Evolutionary conservation across 1,140 invertebrate genomes (phyloP).

Genomic region (Neotoxoptera formosana): DNA sequence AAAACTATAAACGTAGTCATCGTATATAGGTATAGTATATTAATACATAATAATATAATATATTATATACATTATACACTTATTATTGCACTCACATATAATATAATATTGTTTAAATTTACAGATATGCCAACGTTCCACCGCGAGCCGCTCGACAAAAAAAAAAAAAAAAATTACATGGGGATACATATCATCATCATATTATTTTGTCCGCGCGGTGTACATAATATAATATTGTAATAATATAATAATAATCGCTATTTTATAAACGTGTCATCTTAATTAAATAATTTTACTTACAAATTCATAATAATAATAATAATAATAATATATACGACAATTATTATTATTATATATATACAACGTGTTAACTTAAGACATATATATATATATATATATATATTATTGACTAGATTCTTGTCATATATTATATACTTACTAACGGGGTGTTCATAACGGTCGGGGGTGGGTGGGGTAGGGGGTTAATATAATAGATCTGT

Average conservation of each 20-base stretch:
- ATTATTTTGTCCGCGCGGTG: background rate
- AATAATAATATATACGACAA: background rate
- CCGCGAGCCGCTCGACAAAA: background rate
- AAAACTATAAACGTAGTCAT: background rate
- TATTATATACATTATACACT: background rate
- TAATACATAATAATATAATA: background rate
- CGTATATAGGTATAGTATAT: background rate
- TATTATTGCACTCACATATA: constrained; percentile 40
- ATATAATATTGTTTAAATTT: constrained; percentile 23
- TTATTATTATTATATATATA: background rate
- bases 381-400: background rate
- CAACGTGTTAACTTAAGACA: background rate
- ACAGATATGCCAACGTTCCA: constrained; percentile 10
- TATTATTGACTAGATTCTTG: background rate
- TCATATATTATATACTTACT: background rate
- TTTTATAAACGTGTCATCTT: background rate
- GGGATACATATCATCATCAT: background rate
- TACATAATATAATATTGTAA: background rate
- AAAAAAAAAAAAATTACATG: background rate
- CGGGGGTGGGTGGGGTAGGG: no score
- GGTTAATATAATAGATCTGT: constrained; percentile 1
- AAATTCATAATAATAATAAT: background rate
- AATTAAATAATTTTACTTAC: background rate
- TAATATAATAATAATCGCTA: background rate
- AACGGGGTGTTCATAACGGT: background rate